Evolutionary conservation across 2,797 vertebrate genomes (phyloP).

Genomic region (Sparidentex hasta): DNA sequence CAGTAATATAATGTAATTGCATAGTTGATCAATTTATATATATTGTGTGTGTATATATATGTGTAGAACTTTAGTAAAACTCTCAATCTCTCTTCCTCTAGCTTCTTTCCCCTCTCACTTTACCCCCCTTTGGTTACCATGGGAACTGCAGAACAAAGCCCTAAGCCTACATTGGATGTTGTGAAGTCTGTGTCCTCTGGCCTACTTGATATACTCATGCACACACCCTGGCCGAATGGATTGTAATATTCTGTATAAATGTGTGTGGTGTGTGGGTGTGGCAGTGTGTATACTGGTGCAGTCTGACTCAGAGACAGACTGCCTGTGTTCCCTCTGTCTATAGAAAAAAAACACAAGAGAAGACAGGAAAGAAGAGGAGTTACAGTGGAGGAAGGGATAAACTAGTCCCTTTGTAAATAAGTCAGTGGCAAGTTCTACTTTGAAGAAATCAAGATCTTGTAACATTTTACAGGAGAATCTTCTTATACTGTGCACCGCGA

Average conservation of each 20-base stretch:
- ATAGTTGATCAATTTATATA: no score
- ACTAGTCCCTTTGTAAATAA: no score
- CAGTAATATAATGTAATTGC: no score
- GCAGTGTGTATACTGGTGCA: not conserved
- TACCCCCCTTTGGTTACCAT: slow-evolving; percentile 67
- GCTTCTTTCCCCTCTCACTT: slow-evolving; percentile 36
- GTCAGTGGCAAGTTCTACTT: no score
- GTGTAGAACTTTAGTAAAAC: slow-evolving; percentile 43
- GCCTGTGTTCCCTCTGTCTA: slow-evolving; percentile 33
- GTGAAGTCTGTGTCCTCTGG: slow-evolving; percentile 67
- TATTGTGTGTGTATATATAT: no score
- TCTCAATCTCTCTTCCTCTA: not conserved
- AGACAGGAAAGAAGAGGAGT: slow-evolving; percentile 32
- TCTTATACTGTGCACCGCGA: not conserved
- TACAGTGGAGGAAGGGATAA: slow-evolving; percentile 20
- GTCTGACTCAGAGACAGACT: slow-evolving; percentile 1
- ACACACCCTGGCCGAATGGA: not conserved
- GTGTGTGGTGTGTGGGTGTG: not conserved
- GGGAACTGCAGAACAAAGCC: slow-evolving; percentile 75
- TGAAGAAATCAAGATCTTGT: not conserved
- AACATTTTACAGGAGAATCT: not conserved
- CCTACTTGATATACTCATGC: slow-evolving; percentile 42
- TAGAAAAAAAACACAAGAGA: slow-evolving; percentile 9
- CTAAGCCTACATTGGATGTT: slow-evolving; percentile 62
- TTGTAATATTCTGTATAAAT: not conserved